Percentiles rank a stretch among this genome's conserved stretches.
phyloP scores from a whole-genome alignment of 2,113 vertebrate genomes.

The Atractosteus spatula region DNA sequence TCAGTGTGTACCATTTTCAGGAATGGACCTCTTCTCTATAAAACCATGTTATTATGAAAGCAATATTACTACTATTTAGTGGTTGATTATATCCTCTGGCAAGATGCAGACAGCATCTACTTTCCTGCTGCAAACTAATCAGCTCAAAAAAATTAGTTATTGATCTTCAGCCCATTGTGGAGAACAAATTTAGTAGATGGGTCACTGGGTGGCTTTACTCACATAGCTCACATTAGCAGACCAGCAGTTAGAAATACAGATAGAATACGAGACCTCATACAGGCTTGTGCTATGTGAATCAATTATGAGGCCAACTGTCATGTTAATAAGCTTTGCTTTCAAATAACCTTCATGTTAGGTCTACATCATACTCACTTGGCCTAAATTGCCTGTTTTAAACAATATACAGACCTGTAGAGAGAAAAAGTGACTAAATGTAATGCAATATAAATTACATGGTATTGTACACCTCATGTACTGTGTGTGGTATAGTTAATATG shows the following conservation, averaged over 20 bases:
- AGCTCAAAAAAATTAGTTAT: slow-evolving; percentile 99
- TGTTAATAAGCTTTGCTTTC: slow-evolving; percentile 41
- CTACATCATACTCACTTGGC: neutral
- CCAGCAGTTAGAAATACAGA: slow-evolving; percentile 41
- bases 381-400: no score
- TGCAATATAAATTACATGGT: no score
- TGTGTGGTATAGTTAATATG: no score
- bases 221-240: slow-evolving; percentile 45
- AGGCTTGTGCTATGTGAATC: slow-evolving; percentile 46
- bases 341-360: slow-evolving; percentile 28
- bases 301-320: slow-evolving; percentile 41
- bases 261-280: slow-evolving; percentile 10
- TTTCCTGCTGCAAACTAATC: slow-evolving; percentile 90
- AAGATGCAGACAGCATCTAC: slow-evolving; percentile 80
- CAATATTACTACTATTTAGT: slow-evolving; percentile 78
- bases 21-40: slow-evolving; percentile 8
- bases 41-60: slow-evolving; percentile 63
- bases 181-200: slow-evolving; percentile 72
- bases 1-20: no score
- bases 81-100: slow-evolving; percentile 92
- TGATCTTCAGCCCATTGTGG: slow-evolving; percentile 77
- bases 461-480: no score
- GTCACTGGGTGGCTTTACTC: slow-evolving; percentile 70
- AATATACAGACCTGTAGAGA: no score
- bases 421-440: no score